Evolutionary conservation across 2,797 vertebrate species (phyloP).

Genomic region (Pachyuromys duprasi): DNA sequence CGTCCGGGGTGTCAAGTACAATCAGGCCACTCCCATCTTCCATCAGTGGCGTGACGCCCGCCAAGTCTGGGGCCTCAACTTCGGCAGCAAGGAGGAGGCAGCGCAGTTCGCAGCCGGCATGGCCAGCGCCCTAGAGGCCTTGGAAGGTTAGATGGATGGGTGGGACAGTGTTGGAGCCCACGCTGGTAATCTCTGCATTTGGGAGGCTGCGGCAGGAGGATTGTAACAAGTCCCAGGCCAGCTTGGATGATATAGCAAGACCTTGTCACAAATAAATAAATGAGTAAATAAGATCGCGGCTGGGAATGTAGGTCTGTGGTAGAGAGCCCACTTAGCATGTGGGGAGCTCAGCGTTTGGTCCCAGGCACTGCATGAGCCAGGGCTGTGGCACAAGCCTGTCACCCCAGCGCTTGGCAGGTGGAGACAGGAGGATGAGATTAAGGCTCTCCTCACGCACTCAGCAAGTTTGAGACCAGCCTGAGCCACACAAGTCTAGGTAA

Average conservation of each 20-base stretch:
- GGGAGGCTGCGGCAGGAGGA: background rate
- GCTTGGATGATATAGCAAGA: background rate
- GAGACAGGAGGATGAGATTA: background rate
- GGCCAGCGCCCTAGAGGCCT: constrained; percentile 91
- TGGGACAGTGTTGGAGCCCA: background rate
- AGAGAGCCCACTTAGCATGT: background rate
- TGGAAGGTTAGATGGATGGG: constrained; percentile 81
- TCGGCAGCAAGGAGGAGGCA: constrained; percentile 94
- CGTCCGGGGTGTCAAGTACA: constrained; percentile 93
- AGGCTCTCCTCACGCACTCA: background rate
- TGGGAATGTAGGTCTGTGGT: background rate
- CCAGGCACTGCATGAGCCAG: background rate
- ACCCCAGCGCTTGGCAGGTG: background rate
- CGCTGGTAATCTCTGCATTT: background rate
- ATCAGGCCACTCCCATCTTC: constrained; percentile 96
- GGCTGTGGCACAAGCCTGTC: background rate
- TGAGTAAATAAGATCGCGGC: background rate
- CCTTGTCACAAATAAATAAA: too few relatives aligned
- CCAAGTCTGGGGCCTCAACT: constrained; percentile 97
- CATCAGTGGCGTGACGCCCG: constrained; percentile 96
- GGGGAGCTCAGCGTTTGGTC: background rate
- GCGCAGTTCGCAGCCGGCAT: constrained; percentile 92
- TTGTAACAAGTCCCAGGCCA: background rate
- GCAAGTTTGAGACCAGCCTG: background rate
- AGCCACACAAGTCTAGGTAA: background rate